Evolutionary conservation across 1,140 invertebrate genomes (phyloP), one percentile per base, ranked within the genome.

Genomic region (Drosophila chauvacae): DNA sequence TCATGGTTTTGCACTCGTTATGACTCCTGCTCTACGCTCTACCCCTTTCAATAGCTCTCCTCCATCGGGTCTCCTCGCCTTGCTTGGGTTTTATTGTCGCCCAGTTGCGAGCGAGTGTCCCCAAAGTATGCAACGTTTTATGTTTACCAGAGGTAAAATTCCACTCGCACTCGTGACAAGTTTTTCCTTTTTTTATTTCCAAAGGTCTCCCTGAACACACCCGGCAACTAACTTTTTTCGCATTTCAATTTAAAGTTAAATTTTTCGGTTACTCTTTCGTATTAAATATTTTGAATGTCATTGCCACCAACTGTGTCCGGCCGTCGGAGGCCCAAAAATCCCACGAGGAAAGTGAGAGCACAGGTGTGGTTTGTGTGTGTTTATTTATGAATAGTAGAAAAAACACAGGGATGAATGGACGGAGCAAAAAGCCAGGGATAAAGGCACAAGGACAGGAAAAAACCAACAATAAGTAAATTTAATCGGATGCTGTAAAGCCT

Each of bases 1-100:
- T 90, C 85, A 90, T 90, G 85, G 86, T 80, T 90, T 90, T 90
- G 85, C 86, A 90, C 85, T 90, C 85, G 85, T 90, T 90, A 90
- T 90, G 85, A 90, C 85, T 90, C 84, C 84, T 90, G 74, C 74
- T 75, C 63, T 51, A 56, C 64, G 56, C 68, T 33, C 23, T 30
- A 65, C 62, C 57, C 18, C 62, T 65, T 65, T 65, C 66, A 65
- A 71, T 60, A 14, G 58, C 23, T 63, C 33, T 55, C 42, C 33
- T 55, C 42, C 33, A 68, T 50, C 39, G 45, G 39, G 62, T 55
- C 28, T 30, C 60, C 45, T 68, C 56, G 63, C 80, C 73, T 76
- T 77, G 58, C 85, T 66, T 74, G 56, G 14, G 81, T 88, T 88
- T 88, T 88, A 90, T 88, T 90, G 84, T 88, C 81, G 85, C 86